A percentile compares a stretch with the other conserved stretches of the same genome.
Conservation (phyloP, 2,113 vertebrate species). For the Cisticola juncidis region DNA sequence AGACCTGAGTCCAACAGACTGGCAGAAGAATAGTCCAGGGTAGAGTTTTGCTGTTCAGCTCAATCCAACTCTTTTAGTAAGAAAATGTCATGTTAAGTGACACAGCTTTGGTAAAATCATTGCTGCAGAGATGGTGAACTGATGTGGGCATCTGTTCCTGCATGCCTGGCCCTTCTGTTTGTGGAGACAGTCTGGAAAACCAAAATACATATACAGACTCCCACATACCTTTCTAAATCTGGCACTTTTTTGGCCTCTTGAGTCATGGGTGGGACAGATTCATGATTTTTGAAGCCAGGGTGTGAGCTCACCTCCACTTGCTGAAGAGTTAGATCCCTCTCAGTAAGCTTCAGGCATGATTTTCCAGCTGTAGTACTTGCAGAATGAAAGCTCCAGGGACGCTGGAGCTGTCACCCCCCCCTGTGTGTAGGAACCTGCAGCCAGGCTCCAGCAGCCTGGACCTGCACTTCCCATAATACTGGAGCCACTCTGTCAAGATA, state of each 20-base stretch:
- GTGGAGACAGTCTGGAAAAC: not conserved
- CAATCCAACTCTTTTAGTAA: not conserved
- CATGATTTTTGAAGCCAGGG: not conserved
- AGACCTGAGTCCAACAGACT: not conserved
- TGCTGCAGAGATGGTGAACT: not conserved
- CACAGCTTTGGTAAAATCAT: not conserved
- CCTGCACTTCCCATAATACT: rapidly evolving
- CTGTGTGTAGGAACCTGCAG: not conserved
- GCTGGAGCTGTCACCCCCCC: not conserved
- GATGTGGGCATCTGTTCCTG: not conserved
- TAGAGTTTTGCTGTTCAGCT: not conserved
- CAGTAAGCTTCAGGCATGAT: not conserved
- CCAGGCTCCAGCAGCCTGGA: not conserved
- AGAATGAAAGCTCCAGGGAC: not conserved
- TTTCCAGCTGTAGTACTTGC: not conserved
- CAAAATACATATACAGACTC: not conserved
- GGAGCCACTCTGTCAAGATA: not conserved
- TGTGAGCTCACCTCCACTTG: not conserved
- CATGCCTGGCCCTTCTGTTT: not conserved
- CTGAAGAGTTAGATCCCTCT: not conserved
- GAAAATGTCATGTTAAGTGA: not conserved
- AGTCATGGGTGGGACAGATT: not conserved
- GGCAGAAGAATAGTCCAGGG: not conserved
- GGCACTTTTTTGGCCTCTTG: not conserved
- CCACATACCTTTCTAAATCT: constrained; percentile 15